These are phyloP conservation scores for Tragelaphus scriptus DNA, from an alignment of 2,113 vertebrate species.

Conservation along the genomic window DNA sequence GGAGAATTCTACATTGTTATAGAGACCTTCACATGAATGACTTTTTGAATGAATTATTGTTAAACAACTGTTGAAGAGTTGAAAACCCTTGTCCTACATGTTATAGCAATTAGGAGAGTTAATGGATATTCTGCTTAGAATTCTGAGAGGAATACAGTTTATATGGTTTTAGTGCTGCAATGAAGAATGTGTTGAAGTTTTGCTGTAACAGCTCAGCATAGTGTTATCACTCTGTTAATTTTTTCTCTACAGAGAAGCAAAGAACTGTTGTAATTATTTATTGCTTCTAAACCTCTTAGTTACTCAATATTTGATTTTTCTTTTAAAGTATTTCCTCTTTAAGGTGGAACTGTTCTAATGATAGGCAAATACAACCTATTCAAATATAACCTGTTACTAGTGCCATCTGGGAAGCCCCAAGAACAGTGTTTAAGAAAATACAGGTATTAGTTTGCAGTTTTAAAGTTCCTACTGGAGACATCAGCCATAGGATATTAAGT, in stretches of 20 bases:
- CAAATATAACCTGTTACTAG: not conserved
- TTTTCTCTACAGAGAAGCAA: not conserved
- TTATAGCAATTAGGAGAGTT: constrained; percentile 36
- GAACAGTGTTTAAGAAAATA: constrained; percentile 47
- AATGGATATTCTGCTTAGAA: not conserved
- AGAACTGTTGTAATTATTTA: not conserved
- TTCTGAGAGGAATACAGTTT: not conserved
- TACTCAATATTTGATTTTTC: constrained; percentile 20
- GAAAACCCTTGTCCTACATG: constrained; percentile 28
- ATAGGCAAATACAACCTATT: not conserved
- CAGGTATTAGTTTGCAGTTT: constrained; percentile 64
- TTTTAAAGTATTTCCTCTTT: not conserved
- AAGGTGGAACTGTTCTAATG: constrained; percentile 23
- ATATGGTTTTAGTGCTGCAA: not conserved
- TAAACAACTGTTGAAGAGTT: constrained; percentile 55
- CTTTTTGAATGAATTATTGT: constrained; percentile 64
- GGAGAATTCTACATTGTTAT: constrained; percentile 61
- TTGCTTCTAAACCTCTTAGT: not conserved
- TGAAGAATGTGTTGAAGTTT: not conserved
- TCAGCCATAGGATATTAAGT: constrained; percentile 67
- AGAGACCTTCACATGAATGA: constrained; percentile 16
- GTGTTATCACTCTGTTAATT: constrained; percentile 37
- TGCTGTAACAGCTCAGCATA: not conserved
- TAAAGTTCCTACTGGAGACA: constrained; percentile 70
- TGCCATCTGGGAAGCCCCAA: not conserved